Evolutionary conservation across 2,113 vertebrate species (phyloP), one percentile per base, ranked within the genome.

Genomic region (Lagopus muta): DNA sequence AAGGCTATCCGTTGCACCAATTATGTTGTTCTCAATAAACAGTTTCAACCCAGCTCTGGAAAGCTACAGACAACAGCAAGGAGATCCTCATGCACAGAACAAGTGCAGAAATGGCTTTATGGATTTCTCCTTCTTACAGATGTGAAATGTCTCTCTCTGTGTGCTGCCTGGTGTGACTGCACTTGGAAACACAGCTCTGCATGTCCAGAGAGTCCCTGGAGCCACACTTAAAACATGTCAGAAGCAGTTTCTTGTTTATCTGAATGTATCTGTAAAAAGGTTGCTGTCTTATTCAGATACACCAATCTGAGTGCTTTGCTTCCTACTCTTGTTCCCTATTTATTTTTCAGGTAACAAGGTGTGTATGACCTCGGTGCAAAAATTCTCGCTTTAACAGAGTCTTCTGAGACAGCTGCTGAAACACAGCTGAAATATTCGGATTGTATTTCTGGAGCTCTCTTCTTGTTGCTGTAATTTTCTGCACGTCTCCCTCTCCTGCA

Each of bases 261-360:
- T 69, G 52, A 77, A 83, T 69, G 36, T 50, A 69, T 61, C 79
- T 70, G 34, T 74, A 67, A 77, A 89, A 92, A 64, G 47, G 69
- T 50, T 50, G 1, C 48, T 62, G 43, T 83, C 47, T 86, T 72
- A 13, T 64, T 85, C 75, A 64, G 67, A 55, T 43, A 80, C 91
- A 77, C 22, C 70, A 69, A 40, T 3, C 69, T 72, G 65, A 88
- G 65, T 66, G 69, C 38, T 91, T 74, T 0, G 0, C 57, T 82
- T 74, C 38, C n/a, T 30, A 22, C 45, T 90, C 86, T 57, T 57
- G 38, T 66, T 94, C 76, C 16, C 21, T 79, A 62, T 94, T 91
- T 92, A 94, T 95, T 96, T 91, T 86, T 81, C 73, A 90, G 76
- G 47, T 81, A 83, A 82, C 65, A 57, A 92, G 76, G 38, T 52